phyloP scores from a whole-genome alignment of 2,888 invertebrate species.

The Perithous albicinctus region DNA sequence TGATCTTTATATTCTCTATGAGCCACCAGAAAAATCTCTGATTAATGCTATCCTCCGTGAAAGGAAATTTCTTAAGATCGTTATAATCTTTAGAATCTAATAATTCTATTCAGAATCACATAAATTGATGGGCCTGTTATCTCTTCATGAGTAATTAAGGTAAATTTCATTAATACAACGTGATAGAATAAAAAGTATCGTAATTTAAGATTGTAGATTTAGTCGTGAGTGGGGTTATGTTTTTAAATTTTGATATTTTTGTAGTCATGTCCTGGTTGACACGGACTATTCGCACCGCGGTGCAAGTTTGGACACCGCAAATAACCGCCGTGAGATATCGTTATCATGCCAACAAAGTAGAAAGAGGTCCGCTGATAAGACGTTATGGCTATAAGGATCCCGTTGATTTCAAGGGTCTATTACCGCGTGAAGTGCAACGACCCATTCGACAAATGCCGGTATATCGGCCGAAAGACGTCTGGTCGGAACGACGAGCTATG shows the following conservation, averaged over 20 bases:
- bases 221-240: background rate
- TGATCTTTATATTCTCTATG: no score
- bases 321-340: constrained; percentile 84
- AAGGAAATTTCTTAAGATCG: background rate
- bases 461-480: constrained; percentile 90
- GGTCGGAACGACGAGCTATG: constrained; percentile 91
- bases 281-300: constrained; percentile 62
- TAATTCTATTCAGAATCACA: background rate
- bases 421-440: constrained; percentile 88
- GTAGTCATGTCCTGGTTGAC: constrained; percentile 76
- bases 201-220: background rate
- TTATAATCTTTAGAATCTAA: background rate
- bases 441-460: constrained; percentile 88
- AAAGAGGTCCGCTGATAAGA: constrained; percentile 87
- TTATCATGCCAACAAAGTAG: constrained; percentile 86
- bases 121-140: constrained; percentile 1
- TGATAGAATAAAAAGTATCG: background rate
- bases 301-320: constrained; percentile 81
- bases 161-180: background rate
- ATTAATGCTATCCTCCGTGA: no score
- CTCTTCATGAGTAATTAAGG: constrained; percentile 2
- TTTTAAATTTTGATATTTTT: background rate
- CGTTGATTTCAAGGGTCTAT: constrained; percentile 88
- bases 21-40: no score
- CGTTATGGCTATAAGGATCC: constrained; percentile 91